A percentile compares a stretch with the other conserved stretches of the same genome.
Evolutionary conservation across 2,888 invertebrate species (phyloP).

Genomic region (Nasonovia ribisnigri): DNA sequence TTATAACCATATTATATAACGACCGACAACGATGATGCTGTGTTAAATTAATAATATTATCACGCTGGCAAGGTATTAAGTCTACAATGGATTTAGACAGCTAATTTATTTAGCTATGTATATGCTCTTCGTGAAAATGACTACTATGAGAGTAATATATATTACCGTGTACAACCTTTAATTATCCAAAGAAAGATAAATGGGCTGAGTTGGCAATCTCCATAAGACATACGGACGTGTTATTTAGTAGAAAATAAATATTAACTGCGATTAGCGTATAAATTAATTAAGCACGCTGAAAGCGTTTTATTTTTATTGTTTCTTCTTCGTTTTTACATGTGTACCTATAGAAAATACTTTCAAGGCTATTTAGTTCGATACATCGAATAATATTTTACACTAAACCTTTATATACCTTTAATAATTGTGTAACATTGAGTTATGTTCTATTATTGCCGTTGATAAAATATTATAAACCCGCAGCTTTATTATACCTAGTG

Average conservation of each 20-base stretch:
- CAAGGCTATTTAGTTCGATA: not conserved
- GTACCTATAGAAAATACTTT: not conserved
- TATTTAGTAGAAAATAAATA: not conserved
- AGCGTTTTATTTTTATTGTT: not conserved
- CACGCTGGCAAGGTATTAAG: not conserved
- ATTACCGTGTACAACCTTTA: not conserved
- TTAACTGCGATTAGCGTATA: not conserved
- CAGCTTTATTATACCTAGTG: not conserved
- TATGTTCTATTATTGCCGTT: not conserved
- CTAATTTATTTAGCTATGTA: constrained; percentile 9
- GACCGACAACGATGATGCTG: not conserved
- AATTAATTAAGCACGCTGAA: not conserved
- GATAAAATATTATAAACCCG: not conserved
- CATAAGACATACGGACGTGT: not conserved
- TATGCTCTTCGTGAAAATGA: constrained; percentile 30
- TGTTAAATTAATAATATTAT: constrained; percentile 5
- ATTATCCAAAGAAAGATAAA: constrained; percentile 31
- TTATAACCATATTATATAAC: not conserved
- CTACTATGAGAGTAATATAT: not conserved
- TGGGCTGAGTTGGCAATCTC: constrained; percentile 12
- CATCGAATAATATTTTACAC: not conserved
- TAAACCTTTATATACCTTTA: not conserved
- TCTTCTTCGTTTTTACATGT: not conserved
- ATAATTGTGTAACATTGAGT: not conserved
- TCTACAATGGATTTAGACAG: constrained; percentile 14